phyloP scores from a whole-genome alignment of 2,888 invertebrate species.

The Incurvaria masculella region DNA sequence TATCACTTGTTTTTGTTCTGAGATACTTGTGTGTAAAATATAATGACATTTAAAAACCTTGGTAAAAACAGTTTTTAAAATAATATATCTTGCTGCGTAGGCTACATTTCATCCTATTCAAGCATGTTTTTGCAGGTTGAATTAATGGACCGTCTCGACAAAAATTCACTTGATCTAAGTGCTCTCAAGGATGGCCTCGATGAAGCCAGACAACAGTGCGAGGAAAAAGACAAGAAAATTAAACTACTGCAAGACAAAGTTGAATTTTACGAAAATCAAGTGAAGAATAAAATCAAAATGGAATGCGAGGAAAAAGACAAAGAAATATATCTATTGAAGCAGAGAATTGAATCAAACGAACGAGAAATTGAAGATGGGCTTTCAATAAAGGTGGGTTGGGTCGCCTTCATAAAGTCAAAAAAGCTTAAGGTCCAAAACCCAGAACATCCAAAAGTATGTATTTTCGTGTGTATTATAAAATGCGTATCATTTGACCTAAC shows the following conservation, averaged over 20 bases:
- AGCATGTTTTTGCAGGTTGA: conserved; percentile 31
- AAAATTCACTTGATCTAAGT: conserved; percentile 25
- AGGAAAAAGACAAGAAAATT: conserved; percentile 26
- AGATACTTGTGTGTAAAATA: too few relatives aligned
- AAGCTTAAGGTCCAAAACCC: too few relatives aligned
- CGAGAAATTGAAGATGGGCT: neutral
- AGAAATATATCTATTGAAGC: conserved; percentile 11
- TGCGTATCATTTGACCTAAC: too few relatives aligned
- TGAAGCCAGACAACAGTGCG: conserved; percentile 21
- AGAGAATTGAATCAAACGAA: conserved; percentile 3
- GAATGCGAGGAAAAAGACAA: conserved; percentile 28
- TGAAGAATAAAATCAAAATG: conserved; percentile 21
- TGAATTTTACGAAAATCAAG: neutral
- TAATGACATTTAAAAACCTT: too few relatives aligned
- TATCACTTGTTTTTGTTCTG: too few relatives aligned
- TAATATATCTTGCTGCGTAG: too few relatives aligned
- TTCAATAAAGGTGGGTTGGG: too few relatives aligned
- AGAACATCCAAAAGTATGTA: too few relatives aligned
- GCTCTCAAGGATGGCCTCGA: conserved; percentile 33
- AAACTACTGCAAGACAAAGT: conserved; percentile 12
- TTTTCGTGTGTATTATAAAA: too few relatives aligned
- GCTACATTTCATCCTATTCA: too few relatives aligned
- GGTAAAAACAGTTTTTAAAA: too few relatives aligned
- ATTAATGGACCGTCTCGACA: conserved; percentile 41
- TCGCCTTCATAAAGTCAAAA: too few relatives aligned